Conservation (phyloP, 2,888 invertebrate species). For the Cephalotes varians region DNA sequence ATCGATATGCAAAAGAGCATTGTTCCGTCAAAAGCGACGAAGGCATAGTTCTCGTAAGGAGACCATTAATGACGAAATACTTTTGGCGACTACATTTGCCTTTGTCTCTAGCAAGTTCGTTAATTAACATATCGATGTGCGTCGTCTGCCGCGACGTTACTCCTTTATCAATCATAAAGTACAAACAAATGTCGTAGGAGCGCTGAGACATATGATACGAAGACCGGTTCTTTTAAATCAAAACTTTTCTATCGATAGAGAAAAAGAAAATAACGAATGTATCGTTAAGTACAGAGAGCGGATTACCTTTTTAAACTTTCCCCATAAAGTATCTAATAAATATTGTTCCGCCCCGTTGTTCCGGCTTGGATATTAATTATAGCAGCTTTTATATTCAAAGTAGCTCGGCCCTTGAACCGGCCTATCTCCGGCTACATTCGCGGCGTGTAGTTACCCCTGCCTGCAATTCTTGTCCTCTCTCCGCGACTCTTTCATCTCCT, state of each 20-base stretch:
- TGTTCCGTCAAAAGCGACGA: slow-evolving; percentile 10
- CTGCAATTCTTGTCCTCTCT: slow-evolving; percentile 54
- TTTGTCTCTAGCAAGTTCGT: slow-evolving; percentile 31
- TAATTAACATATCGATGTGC: slow-evolving; percentile 45
- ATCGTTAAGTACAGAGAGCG: slow-evolving; percentile 54
- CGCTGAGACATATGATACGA: neutral
- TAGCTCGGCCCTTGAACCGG: slow-evolving; percentile 69
- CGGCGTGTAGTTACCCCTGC: slow-evolving; percentile 50
- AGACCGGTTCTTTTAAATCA: neutral
- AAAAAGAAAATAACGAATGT: slow-evolving; percentile 49
- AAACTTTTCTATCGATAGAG: slow-evolving; percentile 8
- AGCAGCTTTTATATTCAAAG: slow-evolving; percentile 83
- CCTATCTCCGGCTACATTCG: slow-evolving; percentile 51
- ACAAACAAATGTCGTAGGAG: slow-evolving; percentile 13
- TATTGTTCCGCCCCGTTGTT: slow-evolving; percentile 79
- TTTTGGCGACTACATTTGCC: slow-evolving; percentile 31
- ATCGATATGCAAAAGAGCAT: slow-evolving; percentile 24
- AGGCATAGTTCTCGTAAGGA: neutral
- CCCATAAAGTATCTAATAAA: slow-evolving; percentile 82
- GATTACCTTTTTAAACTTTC: slow-evolving; percentile 83
- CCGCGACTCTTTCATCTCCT: slow-evolving; percentile 14
- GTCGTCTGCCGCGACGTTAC: neutral
- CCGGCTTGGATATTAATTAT: slow-evolving; percentile 81
- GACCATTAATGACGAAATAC: slow-evolving; percentile 51
- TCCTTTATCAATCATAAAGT: neutral